phyloP scores from a whole-genome alignment of 2,888 invertebrate genomes.

The Aspidiotus destructor region DNA sequence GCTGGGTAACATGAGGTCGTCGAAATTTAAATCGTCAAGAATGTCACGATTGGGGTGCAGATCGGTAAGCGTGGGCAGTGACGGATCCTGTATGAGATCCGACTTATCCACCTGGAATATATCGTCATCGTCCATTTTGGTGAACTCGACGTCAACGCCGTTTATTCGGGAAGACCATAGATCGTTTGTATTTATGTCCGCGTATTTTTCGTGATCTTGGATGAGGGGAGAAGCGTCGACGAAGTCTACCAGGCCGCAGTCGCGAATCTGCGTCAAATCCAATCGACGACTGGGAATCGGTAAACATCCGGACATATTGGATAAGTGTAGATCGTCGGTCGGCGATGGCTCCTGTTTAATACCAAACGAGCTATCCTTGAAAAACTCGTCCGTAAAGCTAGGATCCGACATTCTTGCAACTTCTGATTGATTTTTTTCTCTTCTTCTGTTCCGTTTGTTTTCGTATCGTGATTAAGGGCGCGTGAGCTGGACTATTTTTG shows the following conservation, averaged over 20 bases:
- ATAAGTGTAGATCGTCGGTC: constrained; percentile 6
- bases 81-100: constrained; percentile 60
- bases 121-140: constrained; percentile 28
- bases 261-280: constrained; percentile 16
- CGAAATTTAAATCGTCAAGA: constrained; percentile 74
- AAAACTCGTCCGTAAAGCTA: constrained; percentile 24
- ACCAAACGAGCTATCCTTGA: constrained; percentile 24
- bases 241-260: constrained; percentile 16
- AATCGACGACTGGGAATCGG: constrained; percentile 27
- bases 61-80: constrained; percentile 74
- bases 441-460: background rate
- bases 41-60: constrained; percentile 56
- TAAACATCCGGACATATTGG: constrained; percentile 25
- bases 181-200: constrained; percentile 25
- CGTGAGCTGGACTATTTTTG: background rate
- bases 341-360: constrained; percentile 19
- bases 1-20: constrained; percentile 66
- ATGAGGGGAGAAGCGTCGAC: constrained; percentile 23
- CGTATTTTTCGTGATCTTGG: constrained; percentile 31
- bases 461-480: background rate
- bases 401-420: constrained; percentile 23
- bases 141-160: constrained; percentile 20
- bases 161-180: constrained; percentile 27
- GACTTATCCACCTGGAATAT: constrained; percentile 65
- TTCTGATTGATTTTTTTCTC: background rate